Evolutionary conservation across 2,888 invertebrate genomes (phyloP).

Genomic region (Pachliopta kotzebuea): DNA sequence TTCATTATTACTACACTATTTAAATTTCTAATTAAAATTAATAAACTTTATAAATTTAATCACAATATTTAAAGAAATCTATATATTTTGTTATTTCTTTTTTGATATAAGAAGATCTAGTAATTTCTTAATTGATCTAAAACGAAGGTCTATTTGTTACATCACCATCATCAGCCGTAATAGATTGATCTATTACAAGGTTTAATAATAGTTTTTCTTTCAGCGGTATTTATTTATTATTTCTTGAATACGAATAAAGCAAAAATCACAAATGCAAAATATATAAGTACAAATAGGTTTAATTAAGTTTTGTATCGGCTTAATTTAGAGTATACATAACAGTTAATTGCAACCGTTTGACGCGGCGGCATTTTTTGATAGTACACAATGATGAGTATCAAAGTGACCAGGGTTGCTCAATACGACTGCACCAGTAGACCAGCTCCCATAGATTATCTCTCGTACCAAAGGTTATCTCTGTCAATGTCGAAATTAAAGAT

Average conservation of each 20-base stretch:
- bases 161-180: no score
- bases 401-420: slow-evolving; percentile 22
- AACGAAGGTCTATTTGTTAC: no score
- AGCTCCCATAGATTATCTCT: slow-evolving; percentile 10
- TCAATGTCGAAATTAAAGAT: slow-evolving; percentile 31
- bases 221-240: no score
- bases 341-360: not conserved
- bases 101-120: not conserved
- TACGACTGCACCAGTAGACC: not conserved
- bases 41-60: not conserved
- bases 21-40: not conserved
- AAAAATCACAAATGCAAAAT: no score
- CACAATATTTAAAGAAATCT: not conserved
- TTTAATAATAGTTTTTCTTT: no score
- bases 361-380: not conserved
- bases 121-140: no score
- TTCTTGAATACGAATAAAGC: no score
- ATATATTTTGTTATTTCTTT: no score
- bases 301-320: no score
- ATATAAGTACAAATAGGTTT: no score
- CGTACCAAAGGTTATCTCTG: slow-evolving; percentile 26
- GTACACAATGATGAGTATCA: not conserved
- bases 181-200: no score
- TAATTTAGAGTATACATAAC: not conserved
- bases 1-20: no score